Evolutionary conservation across 2,797 vertebrate species (phyloP), one percentile per base, ranked within the genome.

Genomic region (Scolopax bukidnonensis): DNA sequence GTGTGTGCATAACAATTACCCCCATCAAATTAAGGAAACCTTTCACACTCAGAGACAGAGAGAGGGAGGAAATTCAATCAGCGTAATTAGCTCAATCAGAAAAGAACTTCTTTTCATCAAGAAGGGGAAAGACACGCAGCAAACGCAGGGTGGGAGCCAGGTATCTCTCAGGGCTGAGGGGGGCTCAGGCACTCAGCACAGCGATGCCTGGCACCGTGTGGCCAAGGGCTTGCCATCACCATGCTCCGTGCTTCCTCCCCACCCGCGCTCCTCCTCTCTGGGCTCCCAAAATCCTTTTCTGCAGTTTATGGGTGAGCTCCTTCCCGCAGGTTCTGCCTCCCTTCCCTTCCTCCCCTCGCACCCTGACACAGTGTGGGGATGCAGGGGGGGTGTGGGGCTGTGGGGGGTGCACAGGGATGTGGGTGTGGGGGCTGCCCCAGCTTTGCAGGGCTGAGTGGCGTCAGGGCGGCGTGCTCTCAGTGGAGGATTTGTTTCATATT

Each of bases 1-100:
- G 98, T 98, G 98, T 98, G 97, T 98, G 98, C 98, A 98, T 98
- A 98, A 98, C 98, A 99, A 99, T 98, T 98, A 98, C 98, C 98
- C 97, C 96, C 97, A 97, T 97, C 97, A 97, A 97, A 98, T 98
- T 98, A 98, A 98, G 96, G 97, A 97, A 97, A 97, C 97, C 96
- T 97, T 98, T 98, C 96, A 96, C 95, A 92, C 98, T 98, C 96
- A 92, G 97, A 89, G 97, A 97, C 95, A 96, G 96, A 95, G 94
- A 94, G 97, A 97, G 95, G 95, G 97, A 98, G 97, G 97, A 98
- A 97, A 98, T 98, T 98, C 98, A 98, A 98, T 98, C 98, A 98
- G 97, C 97, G 73, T 98, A 98, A 98, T 98, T 98, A 98, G 98
- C 97, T 98, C 97, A 98, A 98, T 98, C 98, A 98, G 94, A 97